Percentiles rank a stretch among this genome's conserved stretches.
phyloP scores from a whole-genome alignment of 2,888 invertebrate genomes.

The Parapristionchus giblindavisi region DNA sequence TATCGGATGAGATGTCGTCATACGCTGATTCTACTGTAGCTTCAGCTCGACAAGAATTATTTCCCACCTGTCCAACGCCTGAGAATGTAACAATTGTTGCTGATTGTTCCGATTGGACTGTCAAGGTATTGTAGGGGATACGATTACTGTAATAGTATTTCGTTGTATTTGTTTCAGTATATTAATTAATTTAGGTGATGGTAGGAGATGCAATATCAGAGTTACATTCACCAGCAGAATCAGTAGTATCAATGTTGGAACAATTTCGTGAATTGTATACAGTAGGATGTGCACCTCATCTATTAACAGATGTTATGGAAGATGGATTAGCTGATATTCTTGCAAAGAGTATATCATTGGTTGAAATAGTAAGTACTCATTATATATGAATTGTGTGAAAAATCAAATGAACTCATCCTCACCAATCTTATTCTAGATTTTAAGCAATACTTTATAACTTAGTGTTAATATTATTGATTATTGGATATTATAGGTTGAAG shows the following conservation, averaged over 20 bases:
- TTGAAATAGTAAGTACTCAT: slow-evolving; percentile 50
- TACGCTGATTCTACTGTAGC: slow-evolving; percentile 23
- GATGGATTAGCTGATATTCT: slow-evolving; percentile 65
- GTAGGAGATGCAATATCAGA: slow-evolving; percentile 48
- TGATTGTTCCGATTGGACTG: slow-evolving; percentile 45
- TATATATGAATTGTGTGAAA: not conserved
- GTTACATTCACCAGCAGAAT: slow-evolving; percentile 59
- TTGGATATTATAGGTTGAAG: slow-evolving; percentile 38
- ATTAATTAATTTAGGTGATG: slow-evolving; percentile 44
- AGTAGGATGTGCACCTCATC: slow-evolving; percentile 46
- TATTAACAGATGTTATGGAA: slow-evolving; percentile 63
- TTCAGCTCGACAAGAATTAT: not conserved
- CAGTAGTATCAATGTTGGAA: slow-evolving; percentile 62
- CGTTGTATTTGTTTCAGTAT: not conserved
- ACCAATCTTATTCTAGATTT: no score
- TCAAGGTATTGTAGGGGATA: slow-evolving; percentile 42
- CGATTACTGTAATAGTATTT: not conserved
- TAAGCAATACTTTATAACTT: no score
- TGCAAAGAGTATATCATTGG: slow-evolving; percentile 57
- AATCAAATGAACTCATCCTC: no score
- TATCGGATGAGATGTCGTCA: slow-evolving; percentile 15
- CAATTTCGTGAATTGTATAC: slow-evolving; percentile 57
- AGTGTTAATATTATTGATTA: no score
- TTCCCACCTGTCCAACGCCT: slow-evolving; percentile 34
- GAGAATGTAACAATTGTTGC: slow-evolving; percentile 53